Percentiles rank a stretch among this genome's conserved stretches.
phyloP scores from a whole-genome alignment of 2,113 vertebrate genomes.

The Platichthys flesus region DNA sequence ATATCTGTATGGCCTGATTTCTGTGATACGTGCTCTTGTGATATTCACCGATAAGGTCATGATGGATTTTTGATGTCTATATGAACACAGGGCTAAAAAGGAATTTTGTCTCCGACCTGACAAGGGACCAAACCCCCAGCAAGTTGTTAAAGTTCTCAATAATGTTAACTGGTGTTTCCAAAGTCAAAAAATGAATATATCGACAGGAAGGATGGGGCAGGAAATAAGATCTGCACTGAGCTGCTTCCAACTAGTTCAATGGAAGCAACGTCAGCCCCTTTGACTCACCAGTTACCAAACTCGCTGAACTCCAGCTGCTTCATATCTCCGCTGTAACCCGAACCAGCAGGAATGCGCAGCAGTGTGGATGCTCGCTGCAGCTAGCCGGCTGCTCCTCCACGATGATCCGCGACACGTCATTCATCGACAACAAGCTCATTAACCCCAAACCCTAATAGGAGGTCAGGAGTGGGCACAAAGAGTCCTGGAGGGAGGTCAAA shows the following conservation, averaged over 20 bases:
- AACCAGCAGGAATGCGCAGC: slow-evolving; percentile 67
- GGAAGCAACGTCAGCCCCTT: slow-evolving; percentile 64
- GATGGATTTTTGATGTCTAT: too few species aligned
- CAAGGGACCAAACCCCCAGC: too few species aligned
- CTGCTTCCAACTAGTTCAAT: slow-evolving; percentile 46
- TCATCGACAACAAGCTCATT: slow-evolving; percentile 74
- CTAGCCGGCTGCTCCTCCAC: slow-evolving; percentile 10
- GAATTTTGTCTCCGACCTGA: too few species aligned
- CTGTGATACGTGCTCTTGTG: too few species aligned
- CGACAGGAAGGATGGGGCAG: background rate
- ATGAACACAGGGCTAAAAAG: too few species aligned
- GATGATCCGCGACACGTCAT: slow-evolving; percentile 58
- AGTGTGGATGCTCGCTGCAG: slow-evolving; percentile 24
- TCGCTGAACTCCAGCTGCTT: slow-evolving; percentile 67
- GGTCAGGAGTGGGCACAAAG: slow-evolving; percentile 9
- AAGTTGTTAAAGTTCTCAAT: too few species aligned
- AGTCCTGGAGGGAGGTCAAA: slow-evolving; percentile 38
- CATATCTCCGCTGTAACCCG: slow-evolving; percentile 64
- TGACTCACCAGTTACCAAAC: slow-evolving; percentile 62
- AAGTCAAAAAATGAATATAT: background rate
- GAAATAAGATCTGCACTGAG: slow-evolving; percentile 26
- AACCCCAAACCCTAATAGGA: slow-evolving; percentile 42
- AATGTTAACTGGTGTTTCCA: too few species aligned
- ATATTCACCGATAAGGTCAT: too few species aligned
- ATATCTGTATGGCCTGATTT: too few species aligned